Evolutionary conservation across 2,888 invertebrate genomes (phyloP).

Genomic region (Lordiphosa andalusiaca): DNA sequence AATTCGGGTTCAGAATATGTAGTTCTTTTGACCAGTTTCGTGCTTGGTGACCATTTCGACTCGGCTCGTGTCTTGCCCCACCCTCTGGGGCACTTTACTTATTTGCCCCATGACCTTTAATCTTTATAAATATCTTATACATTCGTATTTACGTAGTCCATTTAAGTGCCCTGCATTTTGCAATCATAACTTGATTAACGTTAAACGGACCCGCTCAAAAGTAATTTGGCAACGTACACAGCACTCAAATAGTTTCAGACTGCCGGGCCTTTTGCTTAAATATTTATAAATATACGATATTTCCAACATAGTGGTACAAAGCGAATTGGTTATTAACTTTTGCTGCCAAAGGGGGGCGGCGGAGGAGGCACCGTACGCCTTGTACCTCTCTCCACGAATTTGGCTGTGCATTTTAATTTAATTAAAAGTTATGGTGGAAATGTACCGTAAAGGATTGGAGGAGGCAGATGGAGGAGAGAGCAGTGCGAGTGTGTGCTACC

Average conservation of each 20-base stretch:
- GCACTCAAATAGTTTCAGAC: constrained; percentile 15
- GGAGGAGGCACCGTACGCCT: not conserved
- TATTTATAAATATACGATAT: constrained; percentile 64
- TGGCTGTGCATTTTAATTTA: constrained; percentile 71
- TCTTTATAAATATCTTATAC: constrained; percentile 8
- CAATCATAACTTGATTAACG: constrained; percentile 49
- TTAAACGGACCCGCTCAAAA: constrained; percentile 20
- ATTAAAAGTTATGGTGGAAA: constrained; percentile 70
- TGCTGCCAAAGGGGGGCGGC: constrained; percentile 10
- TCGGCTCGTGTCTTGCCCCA: no score
- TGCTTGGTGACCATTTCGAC: no score
- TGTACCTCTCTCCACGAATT: constrained; percentile 35
- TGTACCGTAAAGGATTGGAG: constrained; percentile 41
- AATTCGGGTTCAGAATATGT: no score
- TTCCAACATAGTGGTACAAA: constrained; percentile 48
- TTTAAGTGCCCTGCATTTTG: constrained; percentile 32
- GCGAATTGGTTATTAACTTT: constrained; percentile 71
- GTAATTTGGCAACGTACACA: constrained; percentile 14
- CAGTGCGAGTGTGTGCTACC: constrained; percentile 28
- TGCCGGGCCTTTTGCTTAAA: constrained; percentile 49
- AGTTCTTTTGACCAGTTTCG: no score
- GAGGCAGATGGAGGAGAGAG: not conserved
- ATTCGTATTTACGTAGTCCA: constrained; percentile 1
- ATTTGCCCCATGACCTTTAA: not conserved
- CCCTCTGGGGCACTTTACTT: not conserved